Evolutionary conservation across 2,888 invertebrate species (phyloP).

Genomic region (Hypomecis atomaria): DNA sequence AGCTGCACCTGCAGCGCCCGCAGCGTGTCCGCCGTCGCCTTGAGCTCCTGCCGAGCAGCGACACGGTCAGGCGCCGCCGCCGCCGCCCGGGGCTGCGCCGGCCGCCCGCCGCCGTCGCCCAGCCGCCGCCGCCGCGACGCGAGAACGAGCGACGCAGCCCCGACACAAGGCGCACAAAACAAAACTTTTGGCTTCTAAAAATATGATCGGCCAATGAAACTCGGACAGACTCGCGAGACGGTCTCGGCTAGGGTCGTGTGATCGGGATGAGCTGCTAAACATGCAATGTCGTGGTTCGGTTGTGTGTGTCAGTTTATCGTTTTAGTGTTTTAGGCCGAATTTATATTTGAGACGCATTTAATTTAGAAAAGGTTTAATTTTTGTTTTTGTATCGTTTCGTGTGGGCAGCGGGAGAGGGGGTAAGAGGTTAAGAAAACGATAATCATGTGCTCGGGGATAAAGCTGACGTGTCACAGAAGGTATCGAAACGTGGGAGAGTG

Average conservation of each 20-base stretch:
- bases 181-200: conserved; percentile 68
- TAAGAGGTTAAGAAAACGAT: conserved; percentile 56
- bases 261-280: conserved; percentile 81
- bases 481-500: conserved; percentile 71
- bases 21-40: conserved; percentile 93
- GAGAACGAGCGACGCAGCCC: conserved; percentile 65
- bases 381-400: conserved; percentile 54
- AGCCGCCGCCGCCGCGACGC: conserved; percentile 43
- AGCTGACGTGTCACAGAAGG: conserved; percentile 77
- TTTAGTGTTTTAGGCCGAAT: conserved; percentile 73
- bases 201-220: conserved; percentile 72
- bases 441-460: conserved; percentile 71
- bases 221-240: conserved; percentile 76
- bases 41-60: conserved; percentile 88
- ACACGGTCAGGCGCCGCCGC: conserved; percentile 65
- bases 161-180: conserved; percentile 66
- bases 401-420: conserved; percentile 60
- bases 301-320: conserved; percentile 61
- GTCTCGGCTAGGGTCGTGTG: conserved; percentile 79
- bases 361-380: conserved; percentile 47
- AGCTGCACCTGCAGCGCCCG: conserved; percentile 92
- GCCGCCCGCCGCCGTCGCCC: conserved; percentile 44
- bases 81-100: conserved; percentile 61
- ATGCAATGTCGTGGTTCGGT: conserved; percentile 81
- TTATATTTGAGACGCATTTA: conserved; percentile 46